Evolutionary conservation across 1,140 invertebrate species (phyloP).

Genomic region (Cephus cinctus): DNA sequence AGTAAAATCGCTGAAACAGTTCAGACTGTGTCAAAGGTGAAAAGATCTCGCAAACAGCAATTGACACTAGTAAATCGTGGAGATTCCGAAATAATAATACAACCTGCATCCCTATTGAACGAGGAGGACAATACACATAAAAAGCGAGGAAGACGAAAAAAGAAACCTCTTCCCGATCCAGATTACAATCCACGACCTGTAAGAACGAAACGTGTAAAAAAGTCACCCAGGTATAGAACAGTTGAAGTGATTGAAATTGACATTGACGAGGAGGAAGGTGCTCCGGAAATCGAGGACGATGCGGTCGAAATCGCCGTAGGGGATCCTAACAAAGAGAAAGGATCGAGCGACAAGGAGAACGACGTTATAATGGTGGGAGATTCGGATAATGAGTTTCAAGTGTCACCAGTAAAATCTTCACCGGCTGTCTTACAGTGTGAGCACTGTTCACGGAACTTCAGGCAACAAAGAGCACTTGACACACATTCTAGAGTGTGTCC

Average conservation of each 20-base stretch:
- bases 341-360: constrained; percentile 53
- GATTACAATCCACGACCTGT: constrained; percentile 27
- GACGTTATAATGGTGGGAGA: constrained; percentile 52
- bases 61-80: constrained; percentile 47
- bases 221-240: constrained; percentile 27
- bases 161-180: constrained; percentile 28
- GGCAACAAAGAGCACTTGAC: constrained; percentile 38
- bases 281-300: too few species aligned
- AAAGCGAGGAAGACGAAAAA: constrained; percentile 39
- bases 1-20: not conserved
- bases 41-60: constrained; percentile 51
- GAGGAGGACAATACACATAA: constrained; percentile 39
- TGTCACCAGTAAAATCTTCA: constrained; percentile 26
- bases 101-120: constrained; percentile 38
- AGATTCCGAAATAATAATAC: constrained; percentile 53
- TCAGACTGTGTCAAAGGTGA: constrained; percentile 25
- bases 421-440: constrained; percentile 14
- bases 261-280: constrained; percentile 40
- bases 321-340: constrained; percentile 47
- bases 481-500: constrained; percentile 42
- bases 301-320: constrained; percentile 46
- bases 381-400: constrained; percentile 38
- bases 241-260: constrained; percentile 52
- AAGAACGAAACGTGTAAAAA: constrained; percentile 28
- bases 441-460: constrained; percentile 21